Percentiles rank a stretch among this genome's conserved stretches.
phyloP scores from a whole-genome alignment of 2,113 vertebrate species.

The Pyxicephalus adspersus region DNA sequence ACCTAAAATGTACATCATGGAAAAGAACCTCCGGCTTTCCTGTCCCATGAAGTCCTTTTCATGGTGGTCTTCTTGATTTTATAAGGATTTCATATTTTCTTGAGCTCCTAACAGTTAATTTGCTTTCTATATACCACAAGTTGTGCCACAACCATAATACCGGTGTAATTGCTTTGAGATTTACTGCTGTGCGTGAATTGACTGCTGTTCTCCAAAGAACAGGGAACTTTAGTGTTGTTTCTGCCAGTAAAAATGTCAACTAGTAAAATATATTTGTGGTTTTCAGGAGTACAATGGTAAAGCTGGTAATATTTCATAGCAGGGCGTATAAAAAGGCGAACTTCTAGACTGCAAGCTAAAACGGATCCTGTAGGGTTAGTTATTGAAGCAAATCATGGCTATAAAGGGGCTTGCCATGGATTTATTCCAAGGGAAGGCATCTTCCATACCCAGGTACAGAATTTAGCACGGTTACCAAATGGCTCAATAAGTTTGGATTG shows the following conservation, averaged over 20 bases:
- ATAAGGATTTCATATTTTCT: neutral
- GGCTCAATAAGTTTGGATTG: too few relatives aligned
- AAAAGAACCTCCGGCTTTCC: neutral
- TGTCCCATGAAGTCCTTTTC: neutral
- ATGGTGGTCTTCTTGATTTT: neutral
- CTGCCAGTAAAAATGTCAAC: constrained; percentile 26
- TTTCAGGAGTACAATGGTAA: neutral
- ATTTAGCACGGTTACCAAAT: too few relatives aligned
- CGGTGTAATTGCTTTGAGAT: constrained; percentile 1
- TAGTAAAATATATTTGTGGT: neutral
- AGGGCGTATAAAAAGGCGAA: too few relatives aligned
- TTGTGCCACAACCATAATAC: neutral
- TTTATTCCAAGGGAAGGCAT: too few relatives aligned
- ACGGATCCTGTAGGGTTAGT: too few relatives aligned
- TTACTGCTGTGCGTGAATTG: constrained; percentile 10
- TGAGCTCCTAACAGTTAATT: neutral
- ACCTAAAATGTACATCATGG: neutral
- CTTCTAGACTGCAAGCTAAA: too few relatives aligned
- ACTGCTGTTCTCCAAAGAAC: neutral
- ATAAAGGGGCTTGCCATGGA: too few relatives aligned
- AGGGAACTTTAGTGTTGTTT: constrained; percentile 18
- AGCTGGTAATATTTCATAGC: neutral
- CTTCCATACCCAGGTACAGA: too few relatives aligned
- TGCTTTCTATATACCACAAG: neutral
- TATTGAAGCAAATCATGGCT: too few relatives aligned